Percentiles rank a stretch among this genome's conserved stretches.
Evolutionary conservation across 2,113 vertebrate species (phyloP).

Genomic region (Noctilio leporinus): DNA sequence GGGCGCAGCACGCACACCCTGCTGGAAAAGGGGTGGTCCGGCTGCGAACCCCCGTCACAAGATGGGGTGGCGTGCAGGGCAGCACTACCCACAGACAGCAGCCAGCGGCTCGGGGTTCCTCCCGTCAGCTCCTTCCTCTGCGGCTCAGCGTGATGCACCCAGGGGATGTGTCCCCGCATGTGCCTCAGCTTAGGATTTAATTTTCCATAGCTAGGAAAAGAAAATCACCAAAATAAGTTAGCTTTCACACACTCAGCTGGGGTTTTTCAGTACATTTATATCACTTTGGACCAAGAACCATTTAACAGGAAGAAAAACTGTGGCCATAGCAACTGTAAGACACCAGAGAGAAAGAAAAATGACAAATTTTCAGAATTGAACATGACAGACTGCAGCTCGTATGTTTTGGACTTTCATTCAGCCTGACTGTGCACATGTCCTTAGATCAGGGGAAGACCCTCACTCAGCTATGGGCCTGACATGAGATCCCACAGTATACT

Average conservation of each 20-base stretch:
- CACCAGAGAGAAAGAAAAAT: neutral
- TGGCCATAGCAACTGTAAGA: neutral
- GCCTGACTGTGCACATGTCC: neutral
- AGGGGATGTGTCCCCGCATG: neutral
- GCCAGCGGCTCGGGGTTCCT: neutral
- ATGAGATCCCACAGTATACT: neutral
- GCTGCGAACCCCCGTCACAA: neutral
- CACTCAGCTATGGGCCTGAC: neutral
- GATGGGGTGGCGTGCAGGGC: neutral
- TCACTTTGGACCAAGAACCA: neutral
- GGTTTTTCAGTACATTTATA: neutral
- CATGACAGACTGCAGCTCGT: neutral
- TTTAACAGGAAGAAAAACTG: neutral
- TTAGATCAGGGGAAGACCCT: neutral
- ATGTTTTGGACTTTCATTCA: neutral
- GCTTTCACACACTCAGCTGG: neutral
- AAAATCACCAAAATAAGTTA: conserved; percentile 11
- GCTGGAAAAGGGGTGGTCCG: neutral
- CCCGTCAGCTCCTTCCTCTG: neutral
- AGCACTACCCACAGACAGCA: neutral
- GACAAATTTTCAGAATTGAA: neutral
- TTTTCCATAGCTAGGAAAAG: conserved; percentile 81
- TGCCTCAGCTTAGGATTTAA: conserved; percentile 74
- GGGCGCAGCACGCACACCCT: neutral
- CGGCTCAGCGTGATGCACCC: neutral